Evolutionary conservation across 2,888 invertebrate genomes (phyloP).

Genomic region (Pasiphila rectangulata): DNA sequence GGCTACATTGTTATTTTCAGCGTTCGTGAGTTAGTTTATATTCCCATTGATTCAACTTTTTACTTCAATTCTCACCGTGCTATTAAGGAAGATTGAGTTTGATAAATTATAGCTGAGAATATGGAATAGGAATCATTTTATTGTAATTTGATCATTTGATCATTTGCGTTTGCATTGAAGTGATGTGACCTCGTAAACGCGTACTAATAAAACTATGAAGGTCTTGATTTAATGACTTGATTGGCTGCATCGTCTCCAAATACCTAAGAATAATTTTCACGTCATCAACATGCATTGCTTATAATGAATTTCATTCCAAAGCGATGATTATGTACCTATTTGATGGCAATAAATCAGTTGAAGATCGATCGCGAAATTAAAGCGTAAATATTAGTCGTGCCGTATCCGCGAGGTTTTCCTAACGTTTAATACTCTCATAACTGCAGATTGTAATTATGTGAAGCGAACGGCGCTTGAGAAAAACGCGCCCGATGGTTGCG

Average conservation of each 20-base stretch:
- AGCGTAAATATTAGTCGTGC: conserved; percentile 37
- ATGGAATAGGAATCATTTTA: conserved; percentile 15
- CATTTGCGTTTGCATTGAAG: conserved; percentile 22
- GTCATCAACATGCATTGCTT: conserved; percentile 15
- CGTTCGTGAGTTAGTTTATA: conserved; percentile 35
- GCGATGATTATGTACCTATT: conserved; percentile 41
- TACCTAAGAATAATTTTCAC: conserved; percentile 18
- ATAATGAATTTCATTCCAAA: conserved; percentile 37
- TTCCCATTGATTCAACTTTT: conserved; percentile 45
- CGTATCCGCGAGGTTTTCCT: conserved; percentile 32
- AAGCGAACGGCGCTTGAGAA: conserved; percentile 52
- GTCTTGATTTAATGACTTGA: neutral
- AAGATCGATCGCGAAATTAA: conserved; percentile 43
- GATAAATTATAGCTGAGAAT: conserved; percentile 19
- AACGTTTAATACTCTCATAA: conserved; percentile 40
- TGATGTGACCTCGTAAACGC: conserved; percentile 4
- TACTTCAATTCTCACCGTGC: conserved; percentile 51
- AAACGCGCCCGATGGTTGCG: conserved; percentile 50
- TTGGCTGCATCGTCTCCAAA: conserved; percentile 22
- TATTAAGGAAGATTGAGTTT: conserved; percentile 27
- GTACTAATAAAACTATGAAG: neutral
- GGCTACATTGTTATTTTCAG: conserved; percentile 40
- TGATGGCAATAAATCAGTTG: conserved; percentile 43
- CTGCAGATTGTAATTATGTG: conserved; percentile 53
- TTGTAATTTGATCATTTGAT: conserved; percentile 20